Percentiles rank a stretch among this genome's conserved stretches.
Evolutionary conservation across 2,888 invertebrate species (phyloP).

Genomic region (Punctoribates punctum): DNA sequence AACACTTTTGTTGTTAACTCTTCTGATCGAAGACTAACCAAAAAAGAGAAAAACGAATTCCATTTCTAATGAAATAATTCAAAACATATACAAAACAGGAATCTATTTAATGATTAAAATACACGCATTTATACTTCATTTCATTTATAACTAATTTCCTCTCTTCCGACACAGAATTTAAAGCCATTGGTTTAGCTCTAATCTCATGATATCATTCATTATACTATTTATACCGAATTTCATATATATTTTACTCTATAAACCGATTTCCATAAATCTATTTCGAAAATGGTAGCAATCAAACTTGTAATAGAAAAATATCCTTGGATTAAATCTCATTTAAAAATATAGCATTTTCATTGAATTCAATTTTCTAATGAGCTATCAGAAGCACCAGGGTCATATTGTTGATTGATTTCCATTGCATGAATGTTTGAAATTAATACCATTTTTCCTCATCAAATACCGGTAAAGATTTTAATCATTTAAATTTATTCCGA

Average conservation of each 20-base stretch:
- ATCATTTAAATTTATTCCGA: no score
- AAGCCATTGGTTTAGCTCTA: neutral
- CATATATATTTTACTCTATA: neutral
- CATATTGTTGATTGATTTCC: no score
- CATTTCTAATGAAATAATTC: neutral
- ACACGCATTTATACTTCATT: neutral
- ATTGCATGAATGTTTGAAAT: no score
- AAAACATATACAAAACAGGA: conserved; percentile 1
- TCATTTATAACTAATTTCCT: conserved; percentile 8
- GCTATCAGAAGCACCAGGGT: no score
- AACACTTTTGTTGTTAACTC: conserved; percentile 1
- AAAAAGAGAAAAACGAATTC: neutral
- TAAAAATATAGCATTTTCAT: no score
- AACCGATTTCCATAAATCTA: no score
- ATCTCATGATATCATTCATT: neutral
- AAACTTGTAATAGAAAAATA: no score
- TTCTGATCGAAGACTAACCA: neutral
- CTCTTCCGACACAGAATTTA: conserved; percentile 3
- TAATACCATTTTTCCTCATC: no score
- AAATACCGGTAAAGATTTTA: no score
- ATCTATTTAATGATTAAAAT: conserved; percentile 5
- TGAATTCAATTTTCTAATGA: no score
- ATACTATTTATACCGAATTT: neutral
- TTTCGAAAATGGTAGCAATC: no score
- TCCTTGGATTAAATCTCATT: no score